Evolutionary conservation across 1,140 invertebrate species (phyloP).

Genomic region (Bombus difficillimus): DNA sequence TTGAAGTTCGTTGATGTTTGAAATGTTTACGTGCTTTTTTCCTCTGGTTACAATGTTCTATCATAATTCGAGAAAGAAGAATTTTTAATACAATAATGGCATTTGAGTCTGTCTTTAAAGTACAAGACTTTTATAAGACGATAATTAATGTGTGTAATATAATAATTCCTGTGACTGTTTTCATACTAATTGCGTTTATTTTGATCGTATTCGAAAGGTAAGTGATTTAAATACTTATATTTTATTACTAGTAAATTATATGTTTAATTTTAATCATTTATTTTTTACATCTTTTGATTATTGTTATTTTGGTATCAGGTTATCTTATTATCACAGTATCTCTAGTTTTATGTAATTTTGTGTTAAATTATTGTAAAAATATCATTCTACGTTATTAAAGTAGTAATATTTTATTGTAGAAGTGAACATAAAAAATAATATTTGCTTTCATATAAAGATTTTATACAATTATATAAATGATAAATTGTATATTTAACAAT

Average conservation of each 20-base stretch:
- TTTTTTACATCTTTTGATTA: neutral
- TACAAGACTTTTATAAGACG: conserved; percentile 15
- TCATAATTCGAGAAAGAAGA: neutral
- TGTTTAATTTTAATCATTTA: neutral
- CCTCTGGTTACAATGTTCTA: neutral
- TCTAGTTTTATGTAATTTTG: neutral
- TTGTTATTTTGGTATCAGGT: neutral
- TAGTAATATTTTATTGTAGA: no score
- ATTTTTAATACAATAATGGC: conserved; percentile 11
- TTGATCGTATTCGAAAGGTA: conserved; percentile 71
- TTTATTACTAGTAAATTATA: neutral
- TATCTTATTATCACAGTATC: neutral
- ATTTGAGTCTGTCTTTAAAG: neutral
- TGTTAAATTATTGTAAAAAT: no score
- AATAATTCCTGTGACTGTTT: conserved; percentile 15
- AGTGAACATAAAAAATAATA: no score
- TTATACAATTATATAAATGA: no score
- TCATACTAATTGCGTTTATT: conserved; percentile 49
- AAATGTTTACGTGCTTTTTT: neutral
- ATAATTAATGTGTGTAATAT: neutral
- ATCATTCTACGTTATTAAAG: no score
- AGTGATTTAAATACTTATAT: conserved; percentile 22
- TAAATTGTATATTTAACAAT: no score
- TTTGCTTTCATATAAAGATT: no score
- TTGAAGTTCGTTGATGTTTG: neutral